Base-by-base conservation (phyloP, 1,140 invertebrate genomes). In the Drosophila tristis region DNA sequence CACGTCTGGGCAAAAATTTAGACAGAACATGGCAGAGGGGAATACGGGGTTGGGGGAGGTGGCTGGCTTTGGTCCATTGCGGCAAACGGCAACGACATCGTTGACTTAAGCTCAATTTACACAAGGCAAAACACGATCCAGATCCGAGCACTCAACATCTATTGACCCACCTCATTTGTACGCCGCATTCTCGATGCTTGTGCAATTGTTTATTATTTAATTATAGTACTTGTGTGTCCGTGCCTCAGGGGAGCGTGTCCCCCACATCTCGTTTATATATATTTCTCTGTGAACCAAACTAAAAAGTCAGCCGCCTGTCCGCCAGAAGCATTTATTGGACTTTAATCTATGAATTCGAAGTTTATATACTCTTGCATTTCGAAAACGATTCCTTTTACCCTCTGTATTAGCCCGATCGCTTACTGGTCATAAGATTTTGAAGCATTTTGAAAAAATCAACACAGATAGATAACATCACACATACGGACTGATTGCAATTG, bases 181-280 rank as follows among this genome's bases (percentile, higher is more conserved):
- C 35, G 45, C 64, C 65, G 48, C 58, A 56, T 77, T 54, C 58
- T 66, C 47, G 50, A 55, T 68, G 43, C 74, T 80, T 76, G 54
- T 70, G 60, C 62, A 73, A 74, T 67, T 81, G 78, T 64, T 81
- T 81, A 73, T 81, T 60, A 81, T 81, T 81, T 73, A 81, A 81
- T 81, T 81, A 81, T 54, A 63, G 53, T 70, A 57, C 58, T 79
- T 54, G 23, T 39, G 29, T 39, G 16, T 53, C 29, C 44, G 43
- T 48, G 50, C 58, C 64, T 13, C 35, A 39, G 35, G 35, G 35
- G 54, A 59, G 47, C 43, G 61, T 61, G 49, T 31, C 35, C 15
- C n/a, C 31, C 31, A 57, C 61, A 51, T 56, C 72, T 59, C 74
- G 44, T 63, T 43, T 53, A 54, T 53, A 20, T 20, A 20, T 53